Evolutionary conservation across 2,888 invertebrate genomes (phyloP), one percentile per base, ranked within the genome.

Genomic region (Morpho achilles): DNA sequence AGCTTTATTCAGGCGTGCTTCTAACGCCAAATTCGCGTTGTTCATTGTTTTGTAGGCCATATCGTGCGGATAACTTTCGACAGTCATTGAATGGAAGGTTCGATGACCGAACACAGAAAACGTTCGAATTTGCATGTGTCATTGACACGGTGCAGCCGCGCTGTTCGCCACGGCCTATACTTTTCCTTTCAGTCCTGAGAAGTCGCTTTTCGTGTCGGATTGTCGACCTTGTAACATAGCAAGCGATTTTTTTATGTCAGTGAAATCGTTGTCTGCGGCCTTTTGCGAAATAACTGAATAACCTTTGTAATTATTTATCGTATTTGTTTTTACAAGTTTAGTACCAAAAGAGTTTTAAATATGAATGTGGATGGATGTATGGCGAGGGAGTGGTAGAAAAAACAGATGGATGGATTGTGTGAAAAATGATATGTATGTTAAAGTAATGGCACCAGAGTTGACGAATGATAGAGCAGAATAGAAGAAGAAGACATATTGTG

Each of bases 91-190:
- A 87, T 86, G 84, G 79, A 72, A 74, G 74, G 88, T 80, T 87
- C 87, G 77, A 79, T 80, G 87, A 86, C 88, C 88, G 77, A 76
- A 70, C 80, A 76, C 73, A 80, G 80, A 79, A 32, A 80, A 80
- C 82, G 82, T 76, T 78, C 80, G 76, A 77, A 87, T 90, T 88
- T 89, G 88, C 89, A 90, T 88, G 87, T 87, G 89, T 89, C 89
- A 88, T 80, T 88, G 89, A 89, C 89, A 82, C 82, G 79, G 79
- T 79, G 83, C 80, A 81, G 75, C 67, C 75, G 68, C 75, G 76
- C 66, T 66, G 48, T 46, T 55, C 55, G 50, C 72, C 70, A 72
- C 76, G 76, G 81, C 81, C 76, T 79, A 79, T 80, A 88, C 88
- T 88, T 88, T 88, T 88, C 86, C 88, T 88, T 88, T 89, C 88